phyloP scores from a whole-genome alignment of 2,797 vertebrate species.

The Pantherophis alleghaniensis region DNA sequence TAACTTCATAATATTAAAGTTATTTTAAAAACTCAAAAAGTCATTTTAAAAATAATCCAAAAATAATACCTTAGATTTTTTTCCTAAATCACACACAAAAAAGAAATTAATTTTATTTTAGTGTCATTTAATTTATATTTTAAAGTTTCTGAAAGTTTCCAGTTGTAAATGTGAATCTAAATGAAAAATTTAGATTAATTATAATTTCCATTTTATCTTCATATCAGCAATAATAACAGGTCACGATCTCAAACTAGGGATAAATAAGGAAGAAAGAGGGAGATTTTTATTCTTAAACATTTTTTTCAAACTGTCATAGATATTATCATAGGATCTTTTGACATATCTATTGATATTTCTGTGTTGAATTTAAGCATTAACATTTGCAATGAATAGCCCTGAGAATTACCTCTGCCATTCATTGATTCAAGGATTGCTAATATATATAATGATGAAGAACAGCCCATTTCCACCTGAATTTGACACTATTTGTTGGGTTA shows the following conservation, averaged over 20 bases:
- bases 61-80: slow-evolving; percentile 47
- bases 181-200: slow-evolving; percentile 22
- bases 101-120: slow-evolving; percentile 51
- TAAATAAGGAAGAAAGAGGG: background rate
- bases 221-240: background rate
- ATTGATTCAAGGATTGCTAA: background rate
- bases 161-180: slow-evolving; percentile 23
- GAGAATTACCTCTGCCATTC: background rate
- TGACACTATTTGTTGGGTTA: background rate
- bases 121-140: slow-evolving; percentile 28
- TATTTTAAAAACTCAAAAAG: slow-evolving; percentile 64
- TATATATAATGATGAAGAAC: background rate
- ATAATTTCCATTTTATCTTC: background rate
- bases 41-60: slow-evolving; percentile 60
- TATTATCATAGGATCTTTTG: background rate
- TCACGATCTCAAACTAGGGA: background rate
- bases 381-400: background rate
- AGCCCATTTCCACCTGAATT: background rate
- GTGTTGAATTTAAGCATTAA: background rate
- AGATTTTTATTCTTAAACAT: background rate
- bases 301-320: background rate
- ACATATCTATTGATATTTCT: background rate
- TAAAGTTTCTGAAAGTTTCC: slow-evolving; percentile 30
- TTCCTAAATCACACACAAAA: slow-evolving; percentile 23
- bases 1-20: slow-evolving; percentile 62